Percentiles rank a stretch among this genome's conserved stretches.
Evolutionary conservation across 2,888 invertebrate genomes (phyloP).

Genomic region (Odontothrips loti): DNA sequence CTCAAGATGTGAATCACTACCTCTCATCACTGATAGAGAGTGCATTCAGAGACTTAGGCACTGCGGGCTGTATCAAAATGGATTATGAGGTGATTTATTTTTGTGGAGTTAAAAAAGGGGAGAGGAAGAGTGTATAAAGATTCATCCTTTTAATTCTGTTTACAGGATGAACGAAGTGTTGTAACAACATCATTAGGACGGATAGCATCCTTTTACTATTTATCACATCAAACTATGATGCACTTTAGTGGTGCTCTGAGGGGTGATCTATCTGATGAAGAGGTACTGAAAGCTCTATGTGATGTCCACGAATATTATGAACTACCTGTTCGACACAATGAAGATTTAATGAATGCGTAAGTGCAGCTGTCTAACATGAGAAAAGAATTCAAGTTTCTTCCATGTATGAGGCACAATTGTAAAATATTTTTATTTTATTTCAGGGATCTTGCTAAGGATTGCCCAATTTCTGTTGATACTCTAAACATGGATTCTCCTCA

Average conservation of each 20-base stretch:
- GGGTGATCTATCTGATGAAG: conserved; percentile 61
- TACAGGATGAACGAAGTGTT: conserved; percentile 58
- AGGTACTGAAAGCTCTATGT: conserved; percentile 72
- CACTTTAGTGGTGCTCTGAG: conserved; percentile 69
- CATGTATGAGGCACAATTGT: background rate
- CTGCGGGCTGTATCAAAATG: conserved; percentile 74
- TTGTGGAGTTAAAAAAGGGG: conserved; percentile 30
- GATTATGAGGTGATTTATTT: conserved; percentile 57
- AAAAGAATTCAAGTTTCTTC: conserved; percentile 21
- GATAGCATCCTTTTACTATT: conserved; percentile 94
- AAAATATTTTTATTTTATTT: conserved; percentile 38
- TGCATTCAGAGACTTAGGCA: conserved; percentile 65
- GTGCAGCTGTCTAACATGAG: conserved; percentile 36
- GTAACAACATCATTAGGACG: conserved; percentile 77
- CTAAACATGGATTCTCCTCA: conserved; percentile 83
- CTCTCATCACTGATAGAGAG: conserved; percentile 77
- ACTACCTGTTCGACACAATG: conserved; percentile 96
- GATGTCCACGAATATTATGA: conserved; percentile 87
- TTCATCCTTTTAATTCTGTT: conserved; percentile 29
- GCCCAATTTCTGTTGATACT: conserved; percentile 67
- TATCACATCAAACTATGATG: conserved; percentile 85
- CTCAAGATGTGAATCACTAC: conserved; percentile 65
- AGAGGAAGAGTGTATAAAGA: background rate
- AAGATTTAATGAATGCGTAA: conserved; percentile 87
- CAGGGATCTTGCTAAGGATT: conserved; percentile 75